Evolutionary conservation across 2,797 vertebrate species (phyloP).

Genomic region (Semaprochilodus insignis): DNA sequence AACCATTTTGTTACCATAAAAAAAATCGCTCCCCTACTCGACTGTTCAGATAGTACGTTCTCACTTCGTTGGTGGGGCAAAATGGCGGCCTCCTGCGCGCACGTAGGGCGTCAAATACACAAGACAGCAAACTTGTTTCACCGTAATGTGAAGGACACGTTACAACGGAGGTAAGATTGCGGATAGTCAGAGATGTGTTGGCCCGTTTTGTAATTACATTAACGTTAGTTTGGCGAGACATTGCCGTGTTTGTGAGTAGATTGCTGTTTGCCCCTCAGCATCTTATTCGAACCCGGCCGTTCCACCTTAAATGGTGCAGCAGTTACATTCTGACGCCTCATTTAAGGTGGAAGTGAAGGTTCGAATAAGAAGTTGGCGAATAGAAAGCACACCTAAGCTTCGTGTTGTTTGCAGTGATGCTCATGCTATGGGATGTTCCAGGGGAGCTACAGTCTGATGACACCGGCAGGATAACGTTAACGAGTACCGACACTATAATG

Average conservation of each 20-base stretch:
- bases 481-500: too few species aligned
- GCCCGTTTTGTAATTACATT: not conserved
- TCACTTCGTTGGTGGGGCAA: conserved; percentile 54
- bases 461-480: too few species aligned
- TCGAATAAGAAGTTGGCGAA: too few species aligned
- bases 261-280: too few species aligned
- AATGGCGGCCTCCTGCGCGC: conserved; percentile 75
- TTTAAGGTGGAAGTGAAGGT: too few species aligned
- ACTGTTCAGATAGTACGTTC: conserved; percentile 28
- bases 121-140: conserved; percentile 63
- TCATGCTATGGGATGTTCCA: not conserved
- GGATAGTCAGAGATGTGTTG: accelerated
- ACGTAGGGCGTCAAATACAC: conserved; percentile 63
- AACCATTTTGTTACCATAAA: not conserved
- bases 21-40: not conserved
- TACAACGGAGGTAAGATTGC: conserved; percentile 65
- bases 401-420: not conserved
- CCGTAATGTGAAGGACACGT: conserved; percentile 55
- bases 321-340: too few species aligned
- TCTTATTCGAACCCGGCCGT: too few species aligned
- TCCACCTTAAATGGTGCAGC: too few species aligned
- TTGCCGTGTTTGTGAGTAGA: not conserved
- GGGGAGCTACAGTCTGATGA: not conserved
- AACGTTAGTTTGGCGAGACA: not conserved
- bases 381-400: too few species aligned